phyloP scores from a whole-genome alignment of 2,888 invertebrate species.

The Ennomos erosarius region DNA sequence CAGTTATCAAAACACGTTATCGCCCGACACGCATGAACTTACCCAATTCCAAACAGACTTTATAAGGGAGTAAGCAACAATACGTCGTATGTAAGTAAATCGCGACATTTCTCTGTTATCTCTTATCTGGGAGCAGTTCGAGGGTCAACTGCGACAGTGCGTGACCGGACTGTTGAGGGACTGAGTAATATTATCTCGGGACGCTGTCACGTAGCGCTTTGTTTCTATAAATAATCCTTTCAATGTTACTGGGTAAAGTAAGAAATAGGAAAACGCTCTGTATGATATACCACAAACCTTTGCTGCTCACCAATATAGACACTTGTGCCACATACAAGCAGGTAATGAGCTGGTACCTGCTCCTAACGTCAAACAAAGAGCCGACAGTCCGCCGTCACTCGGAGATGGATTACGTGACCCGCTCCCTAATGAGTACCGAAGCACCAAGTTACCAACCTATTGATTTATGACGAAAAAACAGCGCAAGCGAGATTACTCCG shows the following conservation, averaged over 20 bases:
- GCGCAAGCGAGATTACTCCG: not conserved
- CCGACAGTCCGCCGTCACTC: slow-evolving; percentile 14
- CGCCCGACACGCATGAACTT: too few species aligned
- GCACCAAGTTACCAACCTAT: not conserved
- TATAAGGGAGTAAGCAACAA: too few species aligned
- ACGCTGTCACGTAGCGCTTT: not conserved
- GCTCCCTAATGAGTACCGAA: slow-evolving; percentile 5
- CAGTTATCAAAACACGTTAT: too few species aligned
- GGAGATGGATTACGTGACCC: slow-evolving; percentile 24
- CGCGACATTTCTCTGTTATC: slow-evolving; percentile 9
- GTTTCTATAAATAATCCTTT: not conserved
- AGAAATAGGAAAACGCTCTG: too few species aligned
- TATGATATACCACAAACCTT: too few species aligned
- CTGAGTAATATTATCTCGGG: not conserved
- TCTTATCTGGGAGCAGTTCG: not conserved
- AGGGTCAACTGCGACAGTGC: slow-evolving; percentile 5
- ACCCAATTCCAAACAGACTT: too few species aligned
- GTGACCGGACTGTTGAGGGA: slow-evolving; percentile 10
- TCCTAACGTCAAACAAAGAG: slow-evolving; percentile 17
- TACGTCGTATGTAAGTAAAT: slow-evolving; percentile 2
- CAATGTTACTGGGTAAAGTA: not conserved
- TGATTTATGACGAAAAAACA: slow-evolving; percentile 9
- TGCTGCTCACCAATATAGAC: not conserved
- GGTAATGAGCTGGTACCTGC: slow-evolving; percentile 9
- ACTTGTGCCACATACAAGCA: slow-evolving; percentile 9